A percentile compares a stretch with the other conserved stretches of the same genome.
Conservation (phyloP, 2,888 invertebrate species). For the Craniophora ligustri region DNA sequence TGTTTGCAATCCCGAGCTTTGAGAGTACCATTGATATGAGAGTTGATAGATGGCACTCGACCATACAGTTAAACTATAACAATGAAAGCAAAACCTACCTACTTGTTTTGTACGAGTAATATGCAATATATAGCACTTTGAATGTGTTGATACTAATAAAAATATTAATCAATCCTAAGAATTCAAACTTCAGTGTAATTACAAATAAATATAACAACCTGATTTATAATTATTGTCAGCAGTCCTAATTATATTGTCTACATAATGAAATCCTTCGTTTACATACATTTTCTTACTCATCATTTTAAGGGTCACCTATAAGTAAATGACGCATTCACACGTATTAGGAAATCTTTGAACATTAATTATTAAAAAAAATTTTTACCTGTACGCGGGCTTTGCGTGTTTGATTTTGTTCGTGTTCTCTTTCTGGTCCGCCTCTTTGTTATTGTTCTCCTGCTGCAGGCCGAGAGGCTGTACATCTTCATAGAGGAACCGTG, state of each 20-base stretch:
- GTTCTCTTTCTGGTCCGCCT: slow-evolving; percentile 79
- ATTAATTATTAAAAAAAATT: slow-evolving; percentile 58
- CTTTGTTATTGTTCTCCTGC: slow-evolving; percentile 85
- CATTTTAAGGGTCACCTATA: slow-evolving; percentile 61
- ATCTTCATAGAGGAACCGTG: slow-evolving; percentile 84
- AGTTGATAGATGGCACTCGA: no score
- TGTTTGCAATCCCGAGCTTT: no score
- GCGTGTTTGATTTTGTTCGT: slow-evolving; percentile 86
- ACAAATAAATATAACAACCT: slow-evolving; percentile 21
- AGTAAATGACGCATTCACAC: slow-evolving; percentile 50
- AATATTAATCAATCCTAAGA: slow-evolving; percentile 8
- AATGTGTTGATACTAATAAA: neutral
- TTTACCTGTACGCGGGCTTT: slow-evolving; percentile 89
- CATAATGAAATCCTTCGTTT: slow-evolving; percentile 25
- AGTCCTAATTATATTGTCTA: slow-evolving; percentile 33
- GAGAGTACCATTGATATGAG: no score
- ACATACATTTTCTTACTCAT: slow-evolving; percentile 41
- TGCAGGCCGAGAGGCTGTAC: slow-evolving; percentile 79
- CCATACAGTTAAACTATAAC: no score
- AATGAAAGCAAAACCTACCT: no score
- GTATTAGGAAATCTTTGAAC: slow-evolving; percentile 45
- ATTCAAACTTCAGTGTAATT: slow-evolving; percentile 6
- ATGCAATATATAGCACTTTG: no score
- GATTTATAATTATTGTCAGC: slow-evolving; percentile 37
- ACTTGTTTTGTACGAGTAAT: no score